A percentile compares a stretch with the other conserved stretches of the same genome.
phyloP scores from a whole-genome alignment of 2,797 vertebrate genomes.

The Peromyscus eremicus region DNA sequence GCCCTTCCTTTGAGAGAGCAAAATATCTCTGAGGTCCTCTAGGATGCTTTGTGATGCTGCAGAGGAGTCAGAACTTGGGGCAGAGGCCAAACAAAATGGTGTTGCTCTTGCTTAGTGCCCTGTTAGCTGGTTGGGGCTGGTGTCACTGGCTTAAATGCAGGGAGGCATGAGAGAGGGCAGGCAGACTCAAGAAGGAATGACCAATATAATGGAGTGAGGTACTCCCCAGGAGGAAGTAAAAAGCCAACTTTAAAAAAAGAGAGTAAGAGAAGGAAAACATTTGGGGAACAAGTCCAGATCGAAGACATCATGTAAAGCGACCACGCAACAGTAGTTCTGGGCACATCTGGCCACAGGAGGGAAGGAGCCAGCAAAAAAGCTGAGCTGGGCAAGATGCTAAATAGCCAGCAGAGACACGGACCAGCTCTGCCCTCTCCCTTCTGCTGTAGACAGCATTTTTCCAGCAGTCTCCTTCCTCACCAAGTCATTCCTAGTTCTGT shows the following conservation, averaged over 20 bases:
- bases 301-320: too few species aligned
- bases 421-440: background rate
- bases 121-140: background rate
- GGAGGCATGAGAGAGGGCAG: background rate
- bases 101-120: background rate
- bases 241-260: background rate
- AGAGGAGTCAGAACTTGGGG: background rate
- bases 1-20: background rate
- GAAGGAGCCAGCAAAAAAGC: background rate
- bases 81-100: background rate
- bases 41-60: background rate
- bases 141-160: rapidly evolving
- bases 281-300: background rate
- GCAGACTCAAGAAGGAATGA: background rate
- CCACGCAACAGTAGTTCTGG: background rate
- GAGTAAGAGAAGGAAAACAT: background rate
- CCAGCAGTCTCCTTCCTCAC: background rate
- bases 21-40: background rate
- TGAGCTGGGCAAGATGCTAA: background rate
- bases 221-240: background rate
- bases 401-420: background rate
- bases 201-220: background rate
- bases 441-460: background rate
- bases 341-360: background rate
- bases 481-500: background rate